These are phyloP conservation scores for Brachyopa scutellaris DNA, from an alignment of 2,888 invertebrate species.

Conservation along the genomic window DNA sequence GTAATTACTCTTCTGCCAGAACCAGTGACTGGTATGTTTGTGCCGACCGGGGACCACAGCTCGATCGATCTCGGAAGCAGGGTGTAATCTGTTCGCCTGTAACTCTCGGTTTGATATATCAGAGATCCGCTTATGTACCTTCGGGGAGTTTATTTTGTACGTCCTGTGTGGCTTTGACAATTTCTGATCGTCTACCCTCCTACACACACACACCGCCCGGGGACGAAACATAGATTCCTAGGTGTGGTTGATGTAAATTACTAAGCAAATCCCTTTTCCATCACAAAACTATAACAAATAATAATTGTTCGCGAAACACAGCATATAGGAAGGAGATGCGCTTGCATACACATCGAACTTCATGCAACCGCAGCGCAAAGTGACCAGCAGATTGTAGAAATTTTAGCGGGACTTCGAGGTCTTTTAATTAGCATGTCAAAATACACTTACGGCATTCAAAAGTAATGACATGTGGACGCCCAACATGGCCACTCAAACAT, in stretches of 20 bases:
- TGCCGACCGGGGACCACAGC: not conserved
- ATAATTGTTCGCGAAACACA: constrained; percentile 5
- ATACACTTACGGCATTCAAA: constrained; percentile 72
- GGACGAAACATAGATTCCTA: constrained; percentile 19
- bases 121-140: constrained; percentile 63
- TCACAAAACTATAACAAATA: not conserved
- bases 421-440: constrained; percentile 81
- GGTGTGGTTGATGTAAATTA: constrained; percentile 60
- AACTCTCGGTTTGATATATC: constrained; percentile 55
- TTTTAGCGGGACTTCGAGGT: constrained; percentile 76
- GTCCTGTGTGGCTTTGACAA: constrained; percentile 70
- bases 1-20: constrained; percentile 70
- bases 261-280: constrained; percentile 23
- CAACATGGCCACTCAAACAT: constrained; percentile 64
- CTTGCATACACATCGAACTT: not conserved
- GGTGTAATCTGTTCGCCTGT: constrained; percentile 60
- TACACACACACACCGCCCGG: constrained; percentile 23
- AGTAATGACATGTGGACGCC: constrained; percentile 65
- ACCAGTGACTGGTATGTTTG: constrained; percentile 18
- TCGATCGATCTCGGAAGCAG: constrained; percentile 69
- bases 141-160: constrained; percentile 55
- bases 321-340: not conserved
- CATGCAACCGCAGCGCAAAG: constrained; percentile 35
- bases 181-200: constrained; percentile 68
- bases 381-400: constrained; percentile 40